These are phyloP conservation scores for Lacanobia oleracea DNA, from an alignment of 2,888 invertebrate species.

Conservation along the genomic window DNA sequence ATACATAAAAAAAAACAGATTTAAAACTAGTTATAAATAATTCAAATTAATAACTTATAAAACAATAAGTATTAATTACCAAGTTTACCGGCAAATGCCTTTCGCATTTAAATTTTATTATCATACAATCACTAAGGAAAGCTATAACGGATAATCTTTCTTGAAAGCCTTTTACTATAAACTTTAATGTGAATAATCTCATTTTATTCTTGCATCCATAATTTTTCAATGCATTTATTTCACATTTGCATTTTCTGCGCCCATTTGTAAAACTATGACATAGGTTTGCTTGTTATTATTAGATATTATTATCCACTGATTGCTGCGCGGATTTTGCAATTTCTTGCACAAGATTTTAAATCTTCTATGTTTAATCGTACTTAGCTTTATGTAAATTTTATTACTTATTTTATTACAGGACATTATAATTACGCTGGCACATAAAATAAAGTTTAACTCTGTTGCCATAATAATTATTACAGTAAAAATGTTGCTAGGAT, in stretches of 20 bases:
- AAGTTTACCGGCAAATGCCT: background rate
- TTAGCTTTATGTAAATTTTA: conserved; percentile 44
- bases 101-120: background rate
- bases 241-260: conserved; percentile 17
- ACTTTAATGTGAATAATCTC: conserved; percentile 14
- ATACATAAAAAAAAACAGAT: too few species aligned
- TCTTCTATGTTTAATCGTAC: conserved; percentile 43
- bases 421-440: conserved; percentile 24
- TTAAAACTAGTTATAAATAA: too few species aligned
- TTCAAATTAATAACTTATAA: background rate
- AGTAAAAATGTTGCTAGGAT: background rate
- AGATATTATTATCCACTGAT: conserved; percentile 22
- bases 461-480: background rate
- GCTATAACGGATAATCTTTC: background rate
- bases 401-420: conserved; percentile 44
- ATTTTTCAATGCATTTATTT: conserved; percentile 20
- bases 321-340: conserved; percentile 27
- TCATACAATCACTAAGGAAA: conserved; percentile 3
- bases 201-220: conserved; percentile 17
- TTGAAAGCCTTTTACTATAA: conserved; percentile 17
- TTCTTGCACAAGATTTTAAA: conserved; percentile 27
- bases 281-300: background rate
- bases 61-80: background rate
- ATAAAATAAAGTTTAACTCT: conserved; percentile 33
- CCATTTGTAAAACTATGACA: conserved; percentile 11